phyloP scores from a whole-genome alignment of 2,797 vertebrate species.

The Sebastes aleutianus region DNA sequence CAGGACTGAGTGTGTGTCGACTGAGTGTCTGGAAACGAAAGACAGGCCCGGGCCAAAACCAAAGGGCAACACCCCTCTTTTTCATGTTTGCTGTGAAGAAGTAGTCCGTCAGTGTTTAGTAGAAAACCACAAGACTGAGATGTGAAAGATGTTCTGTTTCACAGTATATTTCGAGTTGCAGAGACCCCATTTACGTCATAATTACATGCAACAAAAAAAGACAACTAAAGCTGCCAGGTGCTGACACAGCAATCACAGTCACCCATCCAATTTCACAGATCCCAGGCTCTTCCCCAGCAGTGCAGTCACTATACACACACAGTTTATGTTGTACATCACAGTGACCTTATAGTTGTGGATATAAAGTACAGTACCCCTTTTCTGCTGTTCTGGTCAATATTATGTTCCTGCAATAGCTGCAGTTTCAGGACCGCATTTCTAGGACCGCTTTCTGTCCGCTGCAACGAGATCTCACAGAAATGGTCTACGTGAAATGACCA shows the following conservation, averaged over 20 bases:
- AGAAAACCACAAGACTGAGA: background rate
- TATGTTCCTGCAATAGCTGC: background rate
- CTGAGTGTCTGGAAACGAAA: slow-evolving; percentile 4
- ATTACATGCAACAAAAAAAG: slow-evolving; percentile 11
- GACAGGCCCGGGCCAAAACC: background rate
- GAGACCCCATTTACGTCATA: background rate
- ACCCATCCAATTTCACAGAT: background rate
- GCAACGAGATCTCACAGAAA: too few relatives aligned
- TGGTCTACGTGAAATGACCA: background rate
- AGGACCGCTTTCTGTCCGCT: background rate
- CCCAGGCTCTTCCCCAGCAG: background rate
- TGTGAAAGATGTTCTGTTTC: background rate
- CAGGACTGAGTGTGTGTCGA: background rate
- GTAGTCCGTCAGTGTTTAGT: background rate
- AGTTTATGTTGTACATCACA: background rate
- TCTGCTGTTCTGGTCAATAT: background rate
- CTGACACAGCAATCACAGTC: slow-evolving; percentile 17
- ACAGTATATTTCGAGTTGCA: background rate
- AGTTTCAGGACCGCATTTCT: background rate
- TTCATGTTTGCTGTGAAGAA: background rate
- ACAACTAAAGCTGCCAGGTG: slow-evolving; percentile 5
- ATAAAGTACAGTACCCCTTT: background rate
- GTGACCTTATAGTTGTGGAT: background rate
- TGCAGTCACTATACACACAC: background rate
- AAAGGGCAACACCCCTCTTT: slow-evolving; percentile 5